A percentile compares a stretch with the other conserved stretches of the same genome.
These are phyloP conservation scores for Lepisosteus osseus DNA, from an alignment of 2,113 vertebrate genomes.

Conservation along the genomic window DNA sequence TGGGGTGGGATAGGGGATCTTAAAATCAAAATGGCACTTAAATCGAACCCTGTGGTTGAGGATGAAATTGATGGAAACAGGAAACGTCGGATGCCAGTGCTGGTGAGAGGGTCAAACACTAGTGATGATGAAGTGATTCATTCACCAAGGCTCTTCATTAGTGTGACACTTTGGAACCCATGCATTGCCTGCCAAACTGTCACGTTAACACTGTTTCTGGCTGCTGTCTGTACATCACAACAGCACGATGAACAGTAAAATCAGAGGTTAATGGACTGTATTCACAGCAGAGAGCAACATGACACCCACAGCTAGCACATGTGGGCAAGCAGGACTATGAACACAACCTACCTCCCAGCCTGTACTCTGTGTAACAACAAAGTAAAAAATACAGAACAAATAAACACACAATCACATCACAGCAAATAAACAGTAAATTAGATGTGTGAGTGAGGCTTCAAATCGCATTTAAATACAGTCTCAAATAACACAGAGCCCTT, in stretches of 20 bases:
- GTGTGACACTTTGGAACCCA: constrained; percentile 81
- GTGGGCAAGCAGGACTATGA: constrained; percentile 90
- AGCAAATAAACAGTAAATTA: constrained; percentile 30
- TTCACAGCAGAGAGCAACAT: constrained; percentile 85
- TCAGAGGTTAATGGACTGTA: constrained; percentile 90
- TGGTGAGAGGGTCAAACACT: constrained; percentile 66
- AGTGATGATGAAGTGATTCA: constrained; percentile 78
- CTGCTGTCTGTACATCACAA: constrained; percentile 51
- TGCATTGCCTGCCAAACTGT: constrained; percentile 83
- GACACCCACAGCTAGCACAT: constrained; percentile 84
- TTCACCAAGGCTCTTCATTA: constrained; percentile 86
- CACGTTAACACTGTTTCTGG: constrained; percentile 47
- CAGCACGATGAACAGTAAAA: constrained; percentile 51
- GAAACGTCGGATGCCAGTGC: constrained; percentile 58
- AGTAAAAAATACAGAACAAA: constrained; percentile 72
- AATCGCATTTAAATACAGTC: too few species aligned
- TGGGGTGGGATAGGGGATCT: too few species aligned
- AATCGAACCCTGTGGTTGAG: constrained; percentile 92
- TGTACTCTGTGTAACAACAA: constrained; percentile 95
- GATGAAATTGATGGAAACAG: constrained; percentile 58
- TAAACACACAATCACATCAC: constrained; percentile 74
- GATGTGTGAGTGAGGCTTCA: background rate
- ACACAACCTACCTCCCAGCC: constrained; percentile 99
- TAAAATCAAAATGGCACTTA: constrained; percentile 57
- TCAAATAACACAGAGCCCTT: too few species aligned